phyloP scores from a whole-genome alignment of 2,888 invertebrate species.

The Dione juno region DNA sequence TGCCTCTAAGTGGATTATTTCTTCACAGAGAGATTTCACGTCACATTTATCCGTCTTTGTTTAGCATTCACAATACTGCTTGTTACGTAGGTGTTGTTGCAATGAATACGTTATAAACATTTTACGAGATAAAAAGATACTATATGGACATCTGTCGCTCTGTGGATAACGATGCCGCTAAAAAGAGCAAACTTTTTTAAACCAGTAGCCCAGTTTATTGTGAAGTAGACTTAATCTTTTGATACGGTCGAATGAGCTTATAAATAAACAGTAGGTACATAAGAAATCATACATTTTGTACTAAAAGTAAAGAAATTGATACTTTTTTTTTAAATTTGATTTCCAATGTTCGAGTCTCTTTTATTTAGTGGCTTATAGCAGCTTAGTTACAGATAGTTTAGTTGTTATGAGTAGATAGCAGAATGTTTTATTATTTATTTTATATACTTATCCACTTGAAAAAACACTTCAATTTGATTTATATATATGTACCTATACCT shows the following conservation, averaged over 20 bases:
- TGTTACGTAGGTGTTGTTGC: conserved; percentile 78
- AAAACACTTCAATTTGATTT: too few species aligned
- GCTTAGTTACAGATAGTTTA: too few species aligned
- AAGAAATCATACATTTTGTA: not conserved
- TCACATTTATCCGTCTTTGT: conserved; percentile 76
- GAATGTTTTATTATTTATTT: too few species aligned
- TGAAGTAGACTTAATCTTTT: conserved; percentile 25
- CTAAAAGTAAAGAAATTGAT: not conserved
- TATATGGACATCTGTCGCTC: conserved; percentile 75
- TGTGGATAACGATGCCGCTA: conserved; percentile 56
- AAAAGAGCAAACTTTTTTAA: conserved; percentile 62
- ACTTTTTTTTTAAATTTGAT: not conserved
- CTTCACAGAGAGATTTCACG: conserved; percentile 74
- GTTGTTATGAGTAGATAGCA: too few species aligned
- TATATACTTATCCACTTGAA: too few species aligned
- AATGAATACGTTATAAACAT: conserved; percentile 69
- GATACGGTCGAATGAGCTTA: not conserved
- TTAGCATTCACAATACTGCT: conserved; percentile 65
- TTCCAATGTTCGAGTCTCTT: not conserved
- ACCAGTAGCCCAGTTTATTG: conserved; percentile 8
- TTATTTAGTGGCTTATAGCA: not conserved
- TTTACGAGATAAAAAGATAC: conserved; percentile 64
- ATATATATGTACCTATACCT: too few species aligned
- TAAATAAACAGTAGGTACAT: not conserved
- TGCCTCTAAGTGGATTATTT: conserved; percentile 81